A percentile compares a stretch with the other conserved stretches of the same genome.
phyloP scores from a whole-genome alignment of 2,797 vertebrate genomes.

The Acipenser ruthenus region DNA sequence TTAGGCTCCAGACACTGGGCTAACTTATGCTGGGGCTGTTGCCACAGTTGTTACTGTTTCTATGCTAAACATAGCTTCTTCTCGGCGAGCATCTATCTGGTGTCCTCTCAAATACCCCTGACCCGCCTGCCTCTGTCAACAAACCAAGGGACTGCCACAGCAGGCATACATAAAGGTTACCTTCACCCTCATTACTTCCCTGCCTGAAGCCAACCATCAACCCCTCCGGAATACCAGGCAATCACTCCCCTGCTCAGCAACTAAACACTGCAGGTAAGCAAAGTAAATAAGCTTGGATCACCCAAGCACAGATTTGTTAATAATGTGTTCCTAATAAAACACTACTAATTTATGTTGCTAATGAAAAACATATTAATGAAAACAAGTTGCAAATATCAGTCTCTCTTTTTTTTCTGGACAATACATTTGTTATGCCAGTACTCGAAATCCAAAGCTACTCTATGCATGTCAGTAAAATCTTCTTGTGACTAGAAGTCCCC shows the following conservation, averaged over 20 bases:
- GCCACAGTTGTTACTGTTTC: not conserved
- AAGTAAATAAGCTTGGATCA: not conserved
- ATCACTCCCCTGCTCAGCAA: no score
- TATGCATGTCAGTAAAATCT: no score
- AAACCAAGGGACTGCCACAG: conserved; percentile 8
- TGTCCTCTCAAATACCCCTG: conserved; percentile 14
- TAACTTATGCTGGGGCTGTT: not conserved
- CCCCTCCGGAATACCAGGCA: not conserved
- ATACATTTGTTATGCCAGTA: no score
- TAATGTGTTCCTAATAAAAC: not conserved
- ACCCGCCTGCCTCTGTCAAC: conserved; percentile 16
- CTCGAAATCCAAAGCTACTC: no score
- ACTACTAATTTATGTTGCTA: no score
- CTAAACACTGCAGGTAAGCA: not conserved
- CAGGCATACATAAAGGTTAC: conserved; percentile 21
- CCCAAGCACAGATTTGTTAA: not conserved
- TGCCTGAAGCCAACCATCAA: conserved; percentile 10
- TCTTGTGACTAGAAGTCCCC: no score
- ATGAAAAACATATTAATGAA: no score
- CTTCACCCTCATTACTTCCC: conserved; percentile 16
- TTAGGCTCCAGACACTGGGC: not conserved
- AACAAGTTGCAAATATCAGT: no score
- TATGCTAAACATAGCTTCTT: conserved; percentile 9
- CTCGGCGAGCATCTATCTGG: not conserved
- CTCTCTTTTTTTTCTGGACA: no score